Base-by-base conservation (phyloP, 2,797 vertebrate genomes). In the Eulemur rubriventer region DNA sequence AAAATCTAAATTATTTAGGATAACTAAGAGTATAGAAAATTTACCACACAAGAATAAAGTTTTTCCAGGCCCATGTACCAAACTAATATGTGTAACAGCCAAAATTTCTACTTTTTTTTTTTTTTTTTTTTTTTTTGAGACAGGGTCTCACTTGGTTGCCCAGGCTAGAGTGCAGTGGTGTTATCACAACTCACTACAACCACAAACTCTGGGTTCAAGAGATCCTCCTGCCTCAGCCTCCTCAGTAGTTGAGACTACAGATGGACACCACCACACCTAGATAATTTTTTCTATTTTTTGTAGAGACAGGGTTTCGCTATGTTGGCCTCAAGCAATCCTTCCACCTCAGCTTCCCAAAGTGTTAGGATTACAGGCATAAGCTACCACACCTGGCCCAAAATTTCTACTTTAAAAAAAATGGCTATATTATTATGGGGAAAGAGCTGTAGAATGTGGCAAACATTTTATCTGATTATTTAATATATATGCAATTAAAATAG, bases 11-110 rank as follows among this genome's bases (percentile, higher is more conserved):
- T 84, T 91, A 84, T 79, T 33, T 46, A 16, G 24, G n/a, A 65
- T 84, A 91, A 80, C 61, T n/a, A 96, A 79, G 11, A 84, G 12
- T 41, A 91, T 92, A 69, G 52, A 84, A 95, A 88, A 81, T 43
- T 88, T 63, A 50, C 41, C 28, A 91, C 24, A 84, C 14, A 85
- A 69, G 18, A 80, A 88, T 67, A 75, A 92, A 70, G 63, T 73
- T 75, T 93, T 73, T 50, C 63, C 26, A 75, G 38, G n/a, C 13
- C 12, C 13, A 73, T 35, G 24, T 11, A 75, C 73, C 85, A 94
- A 95, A 61, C 33, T 22, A 86, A 6, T 61, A 72, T 22, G 11
- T 79, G 3, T 41, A 95, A 91, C 14, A 87, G n/a, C 30, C n/a
- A 86, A 91, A 61, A 83, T 83, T 59, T 59, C 57, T 59, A 26